These are phyloP conservation scores for Pantala flavescens DNA, from an alignment of 1,140 invertebrate genomes.

Conservation along the genomic window DNA sequence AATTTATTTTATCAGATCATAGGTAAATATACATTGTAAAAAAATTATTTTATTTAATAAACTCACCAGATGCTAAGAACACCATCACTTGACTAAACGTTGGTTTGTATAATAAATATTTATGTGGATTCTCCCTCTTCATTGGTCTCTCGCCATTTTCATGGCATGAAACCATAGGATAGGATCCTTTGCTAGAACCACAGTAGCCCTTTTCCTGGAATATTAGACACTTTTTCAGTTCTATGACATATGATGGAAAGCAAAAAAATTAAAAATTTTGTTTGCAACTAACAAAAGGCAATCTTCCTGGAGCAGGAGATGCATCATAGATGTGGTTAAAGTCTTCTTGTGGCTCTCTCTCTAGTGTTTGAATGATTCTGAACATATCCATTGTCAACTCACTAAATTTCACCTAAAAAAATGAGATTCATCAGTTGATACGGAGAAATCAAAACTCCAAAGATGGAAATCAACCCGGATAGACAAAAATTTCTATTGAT, in stretches of 20 bases:
- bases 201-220: conserved; percentile 35
- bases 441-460: too few species aligned
- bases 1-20: too few species aligned
- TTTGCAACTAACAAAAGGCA: conserved; percentile 32
- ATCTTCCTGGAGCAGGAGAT: conserved; percentile 70
- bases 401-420: conserved; percentile 79
- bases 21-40: too few species aligned
- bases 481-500: neutral
- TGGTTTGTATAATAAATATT: conserved; percentile 92
- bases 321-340: conserved; percentile 72
- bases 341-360: conserved; percentile 81
- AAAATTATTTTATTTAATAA: too few species aligned
- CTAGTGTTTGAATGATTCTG: conserved; percentile 88
- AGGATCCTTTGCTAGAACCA: conserved; percentile 24
- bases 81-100: conserved; percentile 88
- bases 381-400: conserved; percentile 98
- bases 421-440: too few species aligned
- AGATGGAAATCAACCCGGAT: too few species aligned
- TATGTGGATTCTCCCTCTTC: conserved; percentile 88
- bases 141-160: conserved; percentile 57
- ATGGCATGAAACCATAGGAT: conserved; percentile 31
- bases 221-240: neutral
- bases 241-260: neutral
- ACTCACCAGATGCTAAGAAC: conserved; percentile 73
- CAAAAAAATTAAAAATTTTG: neutral